Evolutionary conservation across 2,113 vertebrate species (phyloP).

Genomic region (Glareola pratincola): DNA sequence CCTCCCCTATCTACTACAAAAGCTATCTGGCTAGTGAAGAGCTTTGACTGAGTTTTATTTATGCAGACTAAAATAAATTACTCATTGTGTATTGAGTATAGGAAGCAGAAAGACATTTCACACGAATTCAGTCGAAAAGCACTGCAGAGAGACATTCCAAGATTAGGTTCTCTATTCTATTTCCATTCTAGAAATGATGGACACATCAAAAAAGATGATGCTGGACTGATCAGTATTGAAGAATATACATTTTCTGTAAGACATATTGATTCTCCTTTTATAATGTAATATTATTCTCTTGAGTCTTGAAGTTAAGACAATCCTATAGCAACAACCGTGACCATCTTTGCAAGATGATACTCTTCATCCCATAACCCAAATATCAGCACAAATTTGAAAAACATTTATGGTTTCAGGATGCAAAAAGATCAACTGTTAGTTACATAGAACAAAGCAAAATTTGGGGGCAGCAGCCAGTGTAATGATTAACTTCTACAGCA

Average conservation of each 20-base stretch:
- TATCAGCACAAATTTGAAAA: neutral
- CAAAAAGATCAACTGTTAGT: neutral
- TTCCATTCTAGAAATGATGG: neutral
- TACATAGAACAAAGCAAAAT: neutral
- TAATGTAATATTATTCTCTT: neutral
- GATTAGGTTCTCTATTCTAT: neutral
- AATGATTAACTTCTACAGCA: neutral
- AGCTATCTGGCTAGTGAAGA: neutral
- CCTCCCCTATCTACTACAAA: neutral
- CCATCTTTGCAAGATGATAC: neutral
- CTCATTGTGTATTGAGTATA: neutral
- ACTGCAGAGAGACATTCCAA: neutral
- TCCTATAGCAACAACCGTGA: neutral
- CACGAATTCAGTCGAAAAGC: neutral
- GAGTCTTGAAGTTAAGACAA: neutral
- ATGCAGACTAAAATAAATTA: neutral
- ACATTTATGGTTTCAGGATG: neutral
- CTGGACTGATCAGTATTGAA: neutral
- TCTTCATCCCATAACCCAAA: neutral
- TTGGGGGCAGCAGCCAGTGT: neutral
- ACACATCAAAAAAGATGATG: neutral
- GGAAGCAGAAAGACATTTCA: neutral
- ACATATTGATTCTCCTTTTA: neutral
- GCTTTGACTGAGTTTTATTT: neutral
- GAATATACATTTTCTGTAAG: neutral